These are phyloP conservation scores for Pipistrellus kuhlii DNA, from an alignment of 2,797 vertebrate genomes.

Conservation along the genomic window DNA sequence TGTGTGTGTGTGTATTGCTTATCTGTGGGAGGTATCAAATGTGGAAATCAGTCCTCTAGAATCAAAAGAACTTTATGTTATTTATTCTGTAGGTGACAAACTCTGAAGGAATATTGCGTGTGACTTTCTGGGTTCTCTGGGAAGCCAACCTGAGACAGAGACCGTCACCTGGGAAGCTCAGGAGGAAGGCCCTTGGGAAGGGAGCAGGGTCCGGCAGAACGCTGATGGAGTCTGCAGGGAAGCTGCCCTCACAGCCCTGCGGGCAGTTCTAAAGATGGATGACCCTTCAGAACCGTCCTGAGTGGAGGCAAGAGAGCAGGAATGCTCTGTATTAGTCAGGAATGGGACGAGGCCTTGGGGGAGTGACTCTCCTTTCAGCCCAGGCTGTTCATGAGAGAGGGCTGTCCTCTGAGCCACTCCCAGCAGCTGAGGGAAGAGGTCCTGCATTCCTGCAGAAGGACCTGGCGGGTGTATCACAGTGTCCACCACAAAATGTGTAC, in stretches of 20 bases:
- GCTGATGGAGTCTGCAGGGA: neutral
- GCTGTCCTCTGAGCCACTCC: neutral
- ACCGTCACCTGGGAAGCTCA: neutral
- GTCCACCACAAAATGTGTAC: neutral
- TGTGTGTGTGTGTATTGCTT: neutral
- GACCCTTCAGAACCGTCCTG: neutral
- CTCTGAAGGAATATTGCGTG: neutral
- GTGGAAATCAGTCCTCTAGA: neutral
- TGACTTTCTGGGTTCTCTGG: neutral
- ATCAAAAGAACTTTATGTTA: neutral
- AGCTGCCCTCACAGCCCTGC: no score
- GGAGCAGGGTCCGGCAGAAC: neutral
- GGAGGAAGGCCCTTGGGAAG: neutral
- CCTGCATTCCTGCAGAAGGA: neutral
- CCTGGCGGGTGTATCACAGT: no score
- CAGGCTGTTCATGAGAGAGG: neutral
- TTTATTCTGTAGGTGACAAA: neutral
- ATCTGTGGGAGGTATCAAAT: neutral
- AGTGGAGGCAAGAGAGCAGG: neutral
- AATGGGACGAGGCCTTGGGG: neutral
- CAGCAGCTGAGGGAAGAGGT: neutral
- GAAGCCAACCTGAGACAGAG: neutral
- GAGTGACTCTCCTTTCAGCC: neutral
- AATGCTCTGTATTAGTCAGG: neutral
- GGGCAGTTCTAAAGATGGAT: neutral